Base-by-base conservation (phyloP, 2,888 invertebrate genomes). In the Aethes cnicana region DNA sequence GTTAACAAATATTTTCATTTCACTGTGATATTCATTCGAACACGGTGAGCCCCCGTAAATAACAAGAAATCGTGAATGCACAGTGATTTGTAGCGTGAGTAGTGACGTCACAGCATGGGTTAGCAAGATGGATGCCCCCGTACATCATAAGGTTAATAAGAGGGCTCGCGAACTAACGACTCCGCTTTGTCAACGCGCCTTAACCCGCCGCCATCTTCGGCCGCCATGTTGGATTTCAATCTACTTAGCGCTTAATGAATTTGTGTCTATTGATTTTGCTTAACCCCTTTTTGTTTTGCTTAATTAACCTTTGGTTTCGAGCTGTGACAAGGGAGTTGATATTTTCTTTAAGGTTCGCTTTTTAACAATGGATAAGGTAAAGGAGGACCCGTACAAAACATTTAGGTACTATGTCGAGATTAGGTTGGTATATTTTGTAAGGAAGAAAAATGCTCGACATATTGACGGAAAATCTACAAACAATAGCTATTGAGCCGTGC, bases 71-170 rank as follows among this genome's bases (percentile, higher is more conserved):
- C 12, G 36, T 43, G 14, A 35, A 20, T 26, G 20, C 6, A 25
- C 43, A 12, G 18, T 21, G 50, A 50, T 43, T 44, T 21, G 42
- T 21, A 37, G 18, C 17, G 11, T 14, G 9, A 11, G 8, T 16
- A 11, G 43, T 26, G 20, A 39, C 42, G 55, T 54, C 42, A 46
- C 36, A 36, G 59, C 67, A 65, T 63, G 66, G 70, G 71, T 66
- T 64, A 74, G 75, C 72, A 84, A 84, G 84, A 84, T 64, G 62
- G 81, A 89, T 88, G 82, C 75, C 78, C 76, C 74, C 86, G 84
- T 90, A 85, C 88, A 85, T 90, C 90, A 90, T 90, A 90, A 90
- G 87, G 90, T 90, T 90, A 90, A 90, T 90, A 90, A 90, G 89
- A 86, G 88, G 88, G 87, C 88, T 88, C 79, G 77, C 71, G 74